Base-by-base conservation (phyloP, 2,888 invertebrate genomes). In the Apamea crenata region DNA sequence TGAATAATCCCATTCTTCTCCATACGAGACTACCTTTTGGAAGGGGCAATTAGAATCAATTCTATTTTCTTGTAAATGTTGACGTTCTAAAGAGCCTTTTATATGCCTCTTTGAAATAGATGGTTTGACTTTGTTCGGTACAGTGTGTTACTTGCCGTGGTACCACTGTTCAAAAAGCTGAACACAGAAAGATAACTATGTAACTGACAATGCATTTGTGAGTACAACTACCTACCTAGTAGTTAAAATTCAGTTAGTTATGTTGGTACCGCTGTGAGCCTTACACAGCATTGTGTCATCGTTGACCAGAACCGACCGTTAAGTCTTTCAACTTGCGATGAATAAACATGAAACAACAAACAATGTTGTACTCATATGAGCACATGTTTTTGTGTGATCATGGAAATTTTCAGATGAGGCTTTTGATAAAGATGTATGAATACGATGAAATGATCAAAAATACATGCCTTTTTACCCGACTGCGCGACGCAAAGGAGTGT, bases 291-390 rank as follows among this genome's bases (percentile, higher is more conserved):
- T 87, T 84, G 53, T 81, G 85, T 77, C 81, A 77, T 87, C 76
- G 76, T 59, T 50, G 63, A 47, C 68, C 47, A 86, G 29, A 65
- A 72, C n/a, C 61, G 36, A 80, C 87, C 85, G 85, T 85, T 87
- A 85, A 74, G 68, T 66, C 77, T 87, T 84, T 81, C 67, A 86
- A 78, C 53, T 72, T 68, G 68, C 44, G 68, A 61, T 87, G 84
- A 84, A 87, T 84, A 87, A 84, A 84, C 84, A 84, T 87, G 29
- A 66, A 63, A 84, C 73, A 68, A 74, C 77, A 75, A 65, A 79
- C 61, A 72, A 32, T 59, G 77, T 59, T 69, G 66, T 40, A 61
- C 32, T 77, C 32, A 10, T 47, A 36, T 68, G 40, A 53, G 47
- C 47, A 56, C 63, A 81, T 53, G 56, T 85, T 81, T 82, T 85